Conservation (phyloP, 2,113 vertebrate species). For the Acrocephalus kingi region DNA sequence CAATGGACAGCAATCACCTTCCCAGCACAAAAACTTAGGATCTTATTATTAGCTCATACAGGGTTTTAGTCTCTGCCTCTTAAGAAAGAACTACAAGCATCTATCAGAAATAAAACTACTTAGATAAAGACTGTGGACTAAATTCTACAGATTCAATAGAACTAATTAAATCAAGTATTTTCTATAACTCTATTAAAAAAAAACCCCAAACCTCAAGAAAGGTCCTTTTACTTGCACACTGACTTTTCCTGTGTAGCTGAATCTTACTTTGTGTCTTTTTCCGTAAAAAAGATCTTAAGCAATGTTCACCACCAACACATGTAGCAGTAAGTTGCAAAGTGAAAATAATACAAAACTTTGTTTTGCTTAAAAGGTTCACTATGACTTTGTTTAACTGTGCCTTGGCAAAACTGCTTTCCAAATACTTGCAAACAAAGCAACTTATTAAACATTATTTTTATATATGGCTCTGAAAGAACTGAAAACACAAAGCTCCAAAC, state of each 20-base stretch:
- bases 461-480: not conserved
- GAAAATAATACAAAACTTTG: not conserved
- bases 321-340: not conserved
- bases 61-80: not conserved
- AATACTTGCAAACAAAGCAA: not conserved
- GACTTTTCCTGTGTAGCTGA: not conserved
- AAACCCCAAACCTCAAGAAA: not conserved
- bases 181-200: not conserved
- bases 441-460: not conserved
- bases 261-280: not conserved
- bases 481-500: not conserved
- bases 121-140: not conserved
- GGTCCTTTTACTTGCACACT: not conserved
- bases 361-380: not conserved
- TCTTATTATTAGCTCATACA: not conserved
- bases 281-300: not conserved
- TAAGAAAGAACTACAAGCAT: not conserved
- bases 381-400: not conserved
- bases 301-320: not conserved
- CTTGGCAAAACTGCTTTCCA: not conserved
- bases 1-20: not conserved
- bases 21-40: not conserved
- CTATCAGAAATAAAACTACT: not conserved
- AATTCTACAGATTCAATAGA: not conserved
- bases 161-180: not conserved